A percentile compares a stretch with the other conserved stretches of the same genome.
These are phyloP conservation scores for Gymnobelideus leadbeateri DNA, from an alignment of 2,113 vertebrate genomes.

Conservation along the genomic window DNA sequence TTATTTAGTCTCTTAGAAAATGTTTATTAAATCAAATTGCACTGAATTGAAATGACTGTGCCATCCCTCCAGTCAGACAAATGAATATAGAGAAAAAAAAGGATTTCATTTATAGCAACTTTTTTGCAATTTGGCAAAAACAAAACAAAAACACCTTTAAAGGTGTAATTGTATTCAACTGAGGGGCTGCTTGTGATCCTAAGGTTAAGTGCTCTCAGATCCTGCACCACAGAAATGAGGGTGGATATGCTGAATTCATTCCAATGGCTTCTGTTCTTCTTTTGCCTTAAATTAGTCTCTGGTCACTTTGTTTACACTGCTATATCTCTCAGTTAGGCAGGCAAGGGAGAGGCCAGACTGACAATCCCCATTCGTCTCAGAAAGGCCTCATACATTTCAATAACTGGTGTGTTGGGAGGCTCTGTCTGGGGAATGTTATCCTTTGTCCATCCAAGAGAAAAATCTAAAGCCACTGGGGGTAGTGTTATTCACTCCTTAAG, in stretches of 20 bases:
- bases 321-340: conserved; percentile 43
- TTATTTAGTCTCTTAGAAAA: too few relatives aligned
- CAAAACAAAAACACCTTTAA: too few relatives aligned
- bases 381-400: conserved; percentile 26
- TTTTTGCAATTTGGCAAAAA: too few relatives aligned
- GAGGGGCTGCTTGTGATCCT: too few relatives aligned
- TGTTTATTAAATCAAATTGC: too few relatives aligned
- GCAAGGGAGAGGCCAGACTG: background rate
- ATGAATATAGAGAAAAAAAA: too few relatives aligned
- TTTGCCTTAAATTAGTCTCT: background rate
- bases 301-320: background rate
- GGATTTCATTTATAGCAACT: too few relatives aligned
- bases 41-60: too few relatives aligned
- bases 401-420: conserved; percentile 13
- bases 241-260: background rate
- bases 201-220: background rate
- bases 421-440: conserved; percentile 25
- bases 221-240: conserved; percentile 11
- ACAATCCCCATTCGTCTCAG: conserved; percentile 16
- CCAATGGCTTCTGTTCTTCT: conserved; percentile 14
- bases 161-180: too few relatives aligned
- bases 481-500: background rate
- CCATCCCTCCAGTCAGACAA: too few relatives aligned
- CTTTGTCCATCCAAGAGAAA: conserved; percentile 16
- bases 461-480: background rate